Base-by-base conservation (phyloP, 2,888 invertebrate species). In the Heteromurus nitidus region DNA sequence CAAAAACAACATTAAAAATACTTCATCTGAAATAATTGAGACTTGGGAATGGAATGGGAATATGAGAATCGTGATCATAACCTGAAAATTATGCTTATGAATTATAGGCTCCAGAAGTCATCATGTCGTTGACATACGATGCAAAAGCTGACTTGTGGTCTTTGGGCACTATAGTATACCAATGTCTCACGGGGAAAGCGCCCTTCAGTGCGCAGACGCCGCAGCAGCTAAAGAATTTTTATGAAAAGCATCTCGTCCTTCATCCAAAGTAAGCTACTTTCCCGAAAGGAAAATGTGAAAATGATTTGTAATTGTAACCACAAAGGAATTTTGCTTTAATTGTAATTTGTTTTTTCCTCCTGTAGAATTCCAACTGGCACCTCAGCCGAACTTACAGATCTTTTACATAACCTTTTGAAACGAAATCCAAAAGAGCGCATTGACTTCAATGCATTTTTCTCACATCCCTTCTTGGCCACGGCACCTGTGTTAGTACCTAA, bases 131-230 rank as follows among this genome's bases (percentile, higher is more conserved):
- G 84, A 96, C 98, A 89, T 99, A 99, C 89, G 98, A 98, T 90
- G 98, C 98, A 73, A 99, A 99, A 91, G 99, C 99, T 11, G 99
- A 99, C 91, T 92, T 99, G 80, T 99, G 99, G 99, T 98, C 98
- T 86, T 92, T 99, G 88, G 99, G 99, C 73, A 99, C 99, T 20
- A 99, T 99, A 88, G 96, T 99, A 81, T 98, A 96, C 91, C 98
- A 98, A 90, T 99, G 99, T 91, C 92, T 99, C 86, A 98, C 98
- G 28, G 98, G 99, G 84, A 97, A 97, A 90, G 99, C 99, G 47
- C 99, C 99, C 31, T 99, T 99, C 91, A 95, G 96, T 90, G 99
- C 99, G 60, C 95, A 96, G 88, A 98, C 98, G 20, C 99, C 99
- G 16, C 98, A 98, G 89, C 98, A 97, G 87, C 92, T 99, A 82